phyloP scores from a whole-genome alignment of 2,888 invertebrate species.

The Asteroscopus sphinx region DNA sequence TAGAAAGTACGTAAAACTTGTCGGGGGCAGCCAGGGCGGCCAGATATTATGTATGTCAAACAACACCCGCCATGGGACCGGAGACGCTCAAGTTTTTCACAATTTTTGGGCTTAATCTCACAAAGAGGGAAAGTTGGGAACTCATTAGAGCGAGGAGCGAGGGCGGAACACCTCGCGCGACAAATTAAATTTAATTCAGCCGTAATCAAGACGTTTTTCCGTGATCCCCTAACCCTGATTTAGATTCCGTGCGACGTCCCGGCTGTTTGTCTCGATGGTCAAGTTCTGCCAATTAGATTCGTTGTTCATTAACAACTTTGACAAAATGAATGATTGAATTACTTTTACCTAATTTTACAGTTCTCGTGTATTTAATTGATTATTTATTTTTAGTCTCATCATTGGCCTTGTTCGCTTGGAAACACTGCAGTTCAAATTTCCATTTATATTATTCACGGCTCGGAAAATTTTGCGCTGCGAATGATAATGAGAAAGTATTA shows the following conservation, averaged over 20 bases:
- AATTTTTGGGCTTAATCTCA: conserved; percentile 80
- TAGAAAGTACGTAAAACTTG: conserved; percentile 64
- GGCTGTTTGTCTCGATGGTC: conserved; percentile 59
- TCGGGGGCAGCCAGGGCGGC: conserved; percentile 52
- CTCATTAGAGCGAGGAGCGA: conserved; percentile 80
- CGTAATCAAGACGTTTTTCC: conserved; percentile 59
- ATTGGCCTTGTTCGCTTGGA: background rate
- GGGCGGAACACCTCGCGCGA: conserved; percentile 77
- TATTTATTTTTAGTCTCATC: conserved; percentile 6
- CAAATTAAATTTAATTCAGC: conserved; percentile 76
- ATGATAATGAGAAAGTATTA: too few relatives aligned
- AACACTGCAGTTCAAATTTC: conserved; percentile 19
- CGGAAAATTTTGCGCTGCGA: too few relatives aligned
- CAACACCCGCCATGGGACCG: conserved; percentile 64
- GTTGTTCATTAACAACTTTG: conserved; percentile 57
- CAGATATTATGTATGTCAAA: conserved; percentile 68
- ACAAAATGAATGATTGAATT: conserved; percentile 45
- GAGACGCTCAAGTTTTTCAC: conserved; percentile 72
- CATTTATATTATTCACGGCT: conserved; percentile 17
- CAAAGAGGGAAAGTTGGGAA: conserved; percentile 80
- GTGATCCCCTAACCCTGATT: conserved; percentile 54
- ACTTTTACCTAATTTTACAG: too few relatives aligned
- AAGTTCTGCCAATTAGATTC: conserved; percentile 60
- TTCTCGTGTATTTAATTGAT: conserved; percentile 19
- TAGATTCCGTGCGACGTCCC: conserved; percentile 52